A percentile compares a stretch with the other conserved stretches of the same genome.
Conservation (phyloP, 2,113 vertebrate genomes). For the Cololabis saira region DNA sequence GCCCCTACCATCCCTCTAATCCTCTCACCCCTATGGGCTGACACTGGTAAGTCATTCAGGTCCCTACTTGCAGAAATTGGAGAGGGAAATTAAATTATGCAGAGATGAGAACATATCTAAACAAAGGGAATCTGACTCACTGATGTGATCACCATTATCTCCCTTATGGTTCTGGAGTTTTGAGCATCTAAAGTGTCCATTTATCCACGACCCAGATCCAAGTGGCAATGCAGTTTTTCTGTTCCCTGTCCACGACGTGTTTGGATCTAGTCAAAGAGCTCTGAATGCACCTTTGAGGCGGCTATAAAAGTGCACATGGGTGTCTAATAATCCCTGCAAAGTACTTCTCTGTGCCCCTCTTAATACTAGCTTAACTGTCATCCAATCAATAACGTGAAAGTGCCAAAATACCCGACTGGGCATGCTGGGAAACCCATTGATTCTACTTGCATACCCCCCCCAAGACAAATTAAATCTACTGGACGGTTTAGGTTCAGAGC, state of each 20-base stretch:
- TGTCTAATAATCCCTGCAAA: not conserved
- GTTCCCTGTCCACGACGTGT: too few species aligned
- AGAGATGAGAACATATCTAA: conserved; percentile 47
- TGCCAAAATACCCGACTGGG: too few species aligned
- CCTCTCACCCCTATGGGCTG: conserved; percentile 34
- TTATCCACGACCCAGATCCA: conserved; percentile 35
- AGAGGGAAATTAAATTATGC: conserved; percentile 66
- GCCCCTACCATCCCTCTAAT: conserved; percentile 62
- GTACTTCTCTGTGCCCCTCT: not conserved
- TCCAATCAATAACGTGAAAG: too few species aligned
- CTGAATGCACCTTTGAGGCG: conserved; percentile 36
- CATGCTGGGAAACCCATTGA: too few species aligned
- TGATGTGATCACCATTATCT: conserved; percentile 24
- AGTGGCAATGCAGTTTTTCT: too few species aligned
- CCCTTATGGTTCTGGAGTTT: conserved; percentile 28
- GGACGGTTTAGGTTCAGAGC: too few species aligned
- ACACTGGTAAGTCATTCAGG: conserved; percentile 58
- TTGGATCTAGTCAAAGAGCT: too few species aligned
- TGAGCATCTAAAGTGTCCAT: conserved; percentile 30
- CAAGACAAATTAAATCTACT: too few species aligned
- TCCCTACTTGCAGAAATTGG: conserved; percentile 39
- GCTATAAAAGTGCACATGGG: conserved; percentile 7
- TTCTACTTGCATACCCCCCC: too few species aligned
- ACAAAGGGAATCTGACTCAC: conserved; percentile 40
- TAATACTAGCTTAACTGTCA: too few species aligned